A percentile compares a stretch with the other conserved stretches of the same genome.
Evolutionary conservation across 2,797 vertebrate genomes (phyloP).

Genomic region (Cynopterus sphinx): DNA sequence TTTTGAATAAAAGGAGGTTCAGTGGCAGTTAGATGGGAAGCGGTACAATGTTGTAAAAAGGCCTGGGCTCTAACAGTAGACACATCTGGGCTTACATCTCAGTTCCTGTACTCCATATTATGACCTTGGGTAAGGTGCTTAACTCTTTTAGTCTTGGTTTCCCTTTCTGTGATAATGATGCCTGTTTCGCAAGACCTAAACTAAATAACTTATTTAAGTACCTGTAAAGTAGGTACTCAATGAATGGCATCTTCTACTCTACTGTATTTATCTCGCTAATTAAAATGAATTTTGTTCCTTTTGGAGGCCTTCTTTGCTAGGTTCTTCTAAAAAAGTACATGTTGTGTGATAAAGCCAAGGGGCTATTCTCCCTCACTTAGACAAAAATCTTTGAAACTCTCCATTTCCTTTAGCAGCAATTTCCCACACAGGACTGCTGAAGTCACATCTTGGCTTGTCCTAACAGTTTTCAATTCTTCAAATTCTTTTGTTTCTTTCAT

Average conservation of each 20-base stretch:
- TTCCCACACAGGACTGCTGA: conserved; percentile 73
- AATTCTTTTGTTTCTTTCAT: conserved; percentile 57
- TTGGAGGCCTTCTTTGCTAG: background rate
- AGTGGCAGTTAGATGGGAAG: background rate
- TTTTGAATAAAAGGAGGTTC: background rate
- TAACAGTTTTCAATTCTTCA: conserved; percentile 69
- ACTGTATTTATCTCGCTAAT: background rate
- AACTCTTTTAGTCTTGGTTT: background rate
- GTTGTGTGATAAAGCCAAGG: background rate
- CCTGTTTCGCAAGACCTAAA: background rate
- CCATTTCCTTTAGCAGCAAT: conserved; percentile 43
- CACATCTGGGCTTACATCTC: background rate
- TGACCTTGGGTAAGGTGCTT: background rate
- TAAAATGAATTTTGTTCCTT: background rate
- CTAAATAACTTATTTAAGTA: background rate
- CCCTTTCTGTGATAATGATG: background rate
- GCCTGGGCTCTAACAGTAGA: background rate
- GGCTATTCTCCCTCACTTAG: background rate
- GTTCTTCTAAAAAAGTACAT: too few relatives aligned
- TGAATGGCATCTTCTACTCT: background rate
- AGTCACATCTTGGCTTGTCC: conserved; percentile 59
- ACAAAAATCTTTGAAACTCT: background rate
- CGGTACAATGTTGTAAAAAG: background rate
- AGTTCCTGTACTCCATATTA: background rate
- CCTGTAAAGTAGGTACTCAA: background rate